phyloP scores from a whole-genome alignment of 2,113 vertebrate species.

The Merops nubicus region DNA sequence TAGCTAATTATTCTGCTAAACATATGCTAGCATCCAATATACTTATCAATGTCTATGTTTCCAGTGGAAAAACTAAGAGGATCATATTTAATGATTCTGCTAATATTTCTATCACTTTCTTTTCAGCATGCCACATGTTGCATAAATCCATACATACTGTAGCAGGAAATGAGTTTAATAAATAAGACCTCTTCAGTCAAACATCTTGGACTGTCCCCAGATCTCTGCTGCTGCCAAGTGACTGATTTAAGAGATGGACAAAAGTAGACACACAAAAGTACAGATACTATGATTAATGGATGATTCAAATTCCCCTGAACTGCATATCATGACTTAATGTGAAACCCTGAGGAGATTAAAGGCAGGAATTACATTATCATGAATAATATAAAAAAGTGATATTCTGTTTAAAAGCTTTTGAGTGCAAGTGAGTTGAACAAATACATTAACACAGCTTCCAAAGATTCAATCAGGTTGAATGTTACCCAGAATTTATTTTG shows the following conservation, averaged over 20 bases:
- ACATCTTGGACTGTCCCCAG: constrained; percentile 71
- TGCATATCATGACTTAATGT: constrained; percentile 89
- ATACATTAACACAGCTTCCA: constrained; percentile 75
- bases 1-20: constrained; percentile 25
- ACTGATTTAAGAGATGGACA: constrained; percentile 93
- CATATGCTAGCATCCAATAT: not conserved
- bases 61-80: not conserved
- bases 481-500: constrained; percentile 75
- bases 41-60: not conserved
- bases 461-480: constrained; percentile 75
- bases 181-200: constrained; percentile 86
- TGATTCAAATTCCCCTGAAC: constrained; percentile 86
- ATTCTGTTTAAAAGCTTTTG: constrained; percentile 79
- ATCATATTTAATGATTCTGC: constrained; percentile 32
- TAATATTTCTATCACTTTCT: constrained; percentile 78
- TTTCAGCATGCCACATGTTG: constrained; percentile 84
- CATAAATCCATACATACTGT: constrained; percentile 82
- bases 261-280: constrained; percentile 86
- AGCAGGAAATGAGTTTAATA: constrained; percentile 83
- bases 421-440: constrained; percentile 75
- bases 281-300: constrained; percentile 88
- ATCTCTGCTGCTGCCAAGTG: constrained; percentile 83
- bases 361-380: constrained; percentile 79
- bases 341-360: constrained; percentile 84
- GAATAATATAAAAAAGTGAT: constrained; percentile 78